Conservation (phyloP, 2,797 vertebrate species). For the Dicrostonyx torquatus region DNA sequence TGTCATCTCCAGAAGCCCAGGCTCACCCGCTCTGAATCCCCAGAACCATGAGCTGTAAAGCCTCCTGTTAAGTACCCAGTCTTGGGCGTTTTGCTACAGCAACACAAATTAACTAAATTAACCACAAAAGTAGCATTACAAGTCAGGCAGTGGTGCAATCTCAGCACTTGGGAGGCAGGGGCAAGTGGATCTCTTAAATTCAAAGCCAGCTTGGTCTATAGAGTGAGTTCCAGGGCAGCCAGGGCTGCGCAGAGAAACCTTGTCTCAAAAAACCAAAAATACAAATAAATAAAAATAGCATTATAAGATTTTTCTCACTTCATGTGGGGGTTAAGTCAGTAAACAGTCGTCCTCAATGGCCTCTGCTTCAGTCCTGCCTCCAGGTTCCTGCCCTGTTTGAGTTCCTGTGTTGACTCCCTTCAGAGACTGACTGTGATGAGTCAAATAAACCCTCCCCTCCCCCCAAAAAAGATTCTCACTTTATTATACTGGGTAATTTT, state of each 20-base stretch:
- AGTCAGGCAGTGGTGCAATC: background rate
- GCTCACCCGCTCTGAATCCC: background rate
- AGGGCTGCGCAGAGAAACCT: background rate
- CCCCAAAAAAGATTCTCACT: too few species aligned
- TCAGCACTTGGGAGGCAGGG: background rate
- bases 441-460: too few species aligned
- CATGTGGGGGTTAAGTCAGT: too few species aligned
- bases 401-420: too few species aligned
- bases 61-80: background rate
- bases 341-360: too few species aligned
- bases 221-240: background rate
- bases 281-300: background rate
- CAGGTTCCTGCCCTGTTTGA: too few species aligned
- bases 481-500: background rate
- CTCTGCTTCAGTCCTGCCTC: too few species aligned
- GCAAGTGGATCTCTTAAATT: background rate
- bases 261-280: background rate
- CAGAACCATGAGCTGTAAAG: background rate
- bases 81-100: background rate
- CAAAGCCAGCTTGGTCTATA: background rate
- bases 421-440: too few species aligned
- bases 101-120: background rate
- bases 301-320: too few species aligned
- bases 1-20: background rate
- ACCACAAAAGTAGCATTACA: background rate